phyloP scores from a whole-genome alignment of 2,888 invertebrate genomes.

The Ornithoptera priamus region DNA sequence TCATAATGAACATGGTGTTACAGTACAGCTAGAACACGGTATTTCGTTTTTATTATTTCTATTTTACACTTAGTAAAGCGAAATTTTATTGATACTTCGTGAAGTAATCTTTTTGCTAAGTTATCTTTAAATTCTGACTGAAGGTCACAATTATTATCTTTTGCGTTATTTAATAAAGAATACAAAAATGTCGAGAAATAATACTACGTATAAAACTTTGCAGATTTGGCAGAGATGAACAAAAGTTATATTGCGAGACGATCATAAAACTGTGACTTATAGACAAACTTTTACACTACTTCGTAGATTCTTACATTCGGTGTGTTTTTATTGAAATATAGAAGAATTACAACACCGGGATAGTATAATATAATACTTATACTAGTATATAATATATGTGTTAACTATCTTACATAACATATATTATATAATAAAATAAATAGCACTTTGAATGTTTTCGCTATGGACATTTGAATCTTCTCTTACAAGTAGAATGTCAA shows the following conservation, averaged over 20 bases:
- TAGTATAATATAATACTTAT: not conserved
- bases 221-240: slow-evolving; percentile 16
- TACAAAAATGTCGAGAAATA: slow-evolving; percentile 5
- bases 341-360: not conserved
- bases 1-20: too few relatives aligned
- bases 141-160: not conserved
- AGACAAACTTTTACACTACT: slow-evolving; percentile 7
- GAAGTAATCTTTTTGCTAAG: too few relatives aligned
- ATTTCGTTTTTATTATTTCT: too few relatives aligned
- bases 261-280: slow-evolving; percentile 19
- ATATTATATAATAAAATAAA: too few relatives aligned
- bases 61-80: too few relatives aligned
- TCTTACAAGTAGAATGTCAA: too few relatives aligned
- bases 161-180: slow-evolving; percentile 7
- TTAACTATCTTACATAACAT: too few relatives aligned
- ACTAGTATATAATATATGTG: not conserved
- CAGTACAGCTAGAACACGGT: too few relatives aligned
- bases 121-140: not conserved
- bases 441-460: too few relatives aligned
- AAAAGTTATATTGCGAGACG: slow-evolving; percentile 21
- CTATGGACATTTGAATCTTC: too few relatives aligned
- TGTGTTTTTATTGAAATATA: slow-evolving; percentile 9
- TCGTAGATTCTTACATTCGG: not conserved
- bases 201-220: slow-evolving; percentile 11
- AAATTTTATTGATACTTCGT: too few relatives aligned